phyloP scores from a whole-genome alignment of 2,888 invertebrate genomes.

The Polylopha cassiicola region DNA sequence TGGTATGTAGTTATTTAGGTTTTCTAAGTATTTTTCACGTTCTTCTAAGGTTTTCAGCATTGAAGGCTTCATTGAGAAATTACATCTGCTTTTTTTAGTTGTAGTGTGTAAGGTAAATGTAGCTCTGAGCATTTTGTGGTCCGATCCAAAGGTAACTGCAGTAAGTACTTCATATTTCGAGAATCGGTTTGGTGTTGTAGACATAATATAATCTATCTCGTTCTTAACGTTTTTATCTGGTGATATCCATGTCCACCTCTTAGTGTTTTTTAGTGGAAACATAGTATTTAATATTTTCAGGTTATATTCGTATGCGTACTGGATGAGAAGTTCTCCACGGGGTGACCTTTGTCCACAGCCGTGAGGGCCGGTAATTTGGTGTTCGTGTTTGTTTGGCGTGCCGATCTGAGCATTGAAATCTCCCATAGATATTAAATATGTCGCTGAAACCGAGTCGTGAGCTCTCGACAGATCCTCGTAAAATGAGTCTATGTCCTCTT shows the following conservation, averaged over 20 bases:
- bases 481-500: not conserved
- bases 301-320: conserved; percentile 8
- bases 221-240: conserved; percentile 28
- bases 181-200: too few relatives aligned
- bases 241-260: conserved; percentile 18
- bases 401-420: conserved; percentile 14
- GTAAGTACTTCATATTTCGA: too few relatives aligned
- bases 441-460: not conserved
- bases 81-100: not conserved
- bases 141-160: not conserved
- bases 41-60: conserved; percentile 19
- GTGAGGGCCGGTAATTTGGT: conserved; percentile 1
- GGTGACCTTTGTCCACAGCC: conserved; percentile 9
- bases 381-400: conserved; percentile 4
- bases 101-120: not conserved
- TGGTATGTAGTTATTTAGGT: conserved; percentile 17
- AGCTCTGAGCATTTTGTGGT: conserved; percentile 5
- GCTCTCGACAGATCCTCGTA: not conserved
- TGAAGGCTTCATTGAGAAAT: conserved; percentile 10
- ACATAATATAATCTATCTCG: conserved; percentile 14
- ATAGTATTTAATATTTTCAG: conserved; percentile 10
- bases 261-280: conserved; percentile 1
- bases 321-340: conserved; percentile 8
- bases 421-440: conserved; percentile 1
- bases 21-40: conserved; percentile 19